Evolutionary conservation across 2,888 invertebrate species (phyloP).

Genomic region (Drosophila nigricruria): DNA sequence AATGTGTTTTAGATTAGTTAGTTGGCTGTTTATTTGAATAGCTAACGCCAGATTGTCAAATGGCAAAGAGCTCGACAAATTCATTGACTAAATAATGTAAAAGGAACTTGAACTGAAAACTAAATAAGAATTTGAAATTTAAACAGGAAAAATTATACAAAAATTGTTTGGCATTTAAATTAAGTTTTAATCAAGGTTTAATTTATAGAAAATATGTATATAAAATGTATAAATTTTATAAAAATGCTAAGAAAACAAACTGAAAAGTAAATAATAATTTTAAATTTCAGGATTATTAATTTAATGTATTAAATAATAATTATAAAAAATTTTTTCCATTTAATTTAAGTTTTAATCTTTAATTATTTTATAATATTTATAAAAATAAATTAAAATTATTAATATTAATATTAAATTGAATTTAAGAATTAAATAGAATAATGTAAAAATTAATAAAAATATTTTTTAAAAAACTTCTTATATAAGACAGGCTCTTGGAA

Average conservation of each 20-base stretch:
- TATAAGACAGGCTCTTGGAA: no score
- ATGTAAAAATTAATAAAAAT: no score
- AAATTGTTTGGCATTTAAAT: neutral
- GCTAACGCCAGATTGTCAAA: neutral
- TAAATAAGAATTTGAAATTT: neutral
- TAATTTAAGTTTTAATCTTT: neutral
- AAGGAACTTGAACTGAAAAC: neutral
- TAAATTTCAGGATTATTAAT: no score
- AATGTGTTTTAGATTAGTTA: slow-evolving; percentile 1
- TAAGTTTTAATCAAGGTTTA: no score
- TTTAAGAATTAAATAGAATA: no score
- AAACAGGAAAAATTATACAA: neutral
- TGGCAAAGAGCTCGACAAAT: neutral
- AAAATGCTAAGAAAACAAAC: no score
- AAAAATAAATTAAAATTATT: neutral
- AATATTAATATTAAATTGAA: neutral
- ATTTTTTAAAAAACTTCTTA: no score
- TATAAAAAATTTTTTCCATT: neutral
- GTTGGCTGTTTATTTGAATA: slow-evolving; percentile 10
- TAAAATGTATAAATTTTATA: neutral
- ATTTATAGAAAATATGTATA: no score
- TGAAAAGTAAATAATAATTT: no score
- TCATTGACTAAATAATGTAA: neutral
- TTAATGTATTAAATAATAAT: no score
- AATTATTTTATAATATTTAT: neutral